These are phyloP conservation scores for Ectropis crepuscularia DNA, from an alignment of 2,888 invertebrate species.

Conservation along the genomic window DNA sequence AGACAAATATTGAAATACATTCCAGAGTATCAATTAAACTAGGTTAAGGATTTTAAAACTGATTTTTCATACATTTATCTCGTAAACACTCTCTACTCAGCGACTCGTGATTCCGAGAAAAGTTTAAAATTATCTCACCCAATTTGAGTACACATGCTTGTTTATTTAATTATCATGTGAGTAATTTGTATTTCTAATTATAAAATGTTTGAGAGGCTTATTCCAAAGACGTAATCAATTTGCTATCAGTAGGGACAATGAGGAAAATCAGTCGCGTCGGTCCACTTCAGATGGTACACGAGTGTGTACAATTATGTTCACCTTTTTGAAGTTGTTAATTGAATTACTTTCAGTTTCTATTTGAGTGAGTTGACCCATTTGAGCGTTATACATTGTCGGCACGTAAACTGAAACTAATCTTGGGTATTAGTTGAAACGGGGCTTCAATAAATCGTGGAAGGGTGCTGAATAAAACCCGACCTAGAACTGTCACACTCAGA, in stretches of 20 bases:
- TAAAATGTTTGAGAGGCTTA: slow-evolving; percentile 8
- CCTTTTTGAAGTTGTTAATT: slow-evolving; percentile 27
- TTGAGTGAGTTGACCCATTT: slow-evolving; percentile 17
- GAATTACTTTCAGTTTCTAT: slow-evolving; percentile 22
- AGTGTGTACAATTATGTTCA: slow-evolving; percentile 34
- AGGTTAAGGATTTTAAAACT: slow-evolving; percentile 54
- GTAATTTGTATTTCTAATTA: slow-evolving; percentile 27
- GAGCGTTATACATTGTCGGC: slow-evolving; percentile 4
- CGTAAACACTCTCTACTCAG: slow-evolving; percentile 29
- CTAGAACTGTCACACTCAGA: slow-evolving; percentile 86
- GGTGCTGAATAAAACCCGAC: slow-evolving; percentile 41
- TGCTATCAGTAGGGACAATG: slow-evolving; percentile 23
- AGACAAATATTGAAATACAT: slow-evolving; percentile 59
- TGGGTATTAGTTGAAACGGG: slow-evolving; percentile 26
- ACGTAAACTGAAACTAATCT: slow-evolving; percentile 21
- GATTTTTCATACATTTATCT: slow-evolving; percentile 33
- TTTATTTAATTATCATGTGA: slow-evolving; percentile 21
- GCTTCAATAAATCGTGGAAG: slow-evolving; percentile 24
- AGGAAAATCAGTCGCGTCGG: slow-evolving; percentile 14
- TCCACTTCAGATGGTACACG: slow-evolving; percentile 34
- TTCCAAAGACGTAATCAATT: slow-evolving; percentile 20
- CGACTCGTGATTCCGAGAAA: slow-evolving; percentile 31
- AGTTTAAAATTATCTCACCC: slow-evolving; percentile 12
- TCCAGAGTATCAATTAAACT: slow-evolving; percentile 50
- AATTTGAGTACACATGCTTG: slow-evolving; percentile 3